phyloP scores from a whole-genome alignment of 2,888 invertebrate genomes.

The Entomobrya multifasciata region DNA sequence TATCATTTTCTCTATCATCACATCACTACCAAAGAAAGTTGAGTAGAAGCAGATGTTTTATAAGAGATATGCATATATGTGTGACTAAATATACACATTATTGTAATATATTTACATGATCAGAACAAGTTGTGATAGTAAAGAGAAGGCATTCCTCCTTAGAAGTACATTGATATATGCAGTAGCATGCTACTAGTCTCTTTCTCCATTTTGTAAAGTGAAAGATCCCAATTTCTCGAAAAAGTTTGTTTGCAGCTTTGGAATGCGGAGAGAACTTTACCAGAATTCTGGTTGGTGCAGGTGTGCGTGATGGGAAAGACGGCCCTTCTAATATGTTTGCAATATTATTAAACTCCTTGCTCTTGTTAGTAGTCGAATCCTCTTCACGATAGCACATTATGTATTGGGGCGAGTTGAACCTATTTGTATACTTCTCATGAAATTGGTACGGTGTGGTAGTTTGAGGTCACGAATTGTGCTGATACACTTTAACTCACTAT shows the following conservation, averaged over 20 bases:
- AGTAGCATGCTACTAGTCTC: background rate
- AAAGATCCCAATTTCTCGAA: conserved; percentile 27
- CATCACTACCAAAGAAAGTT: background rate
- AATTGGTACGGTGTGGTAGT: background rate
- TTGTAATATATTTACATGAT: conserved; percentile 16
- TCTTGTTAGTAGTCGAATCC: background rate
- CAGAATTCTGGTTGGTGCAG: conserved; percentile 35
- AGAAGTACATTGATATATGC: conserved; percentile 31
- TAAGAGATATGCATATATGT: no score
- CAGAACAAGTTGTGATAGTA: no score
- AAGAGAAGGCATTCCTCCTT: background rate
- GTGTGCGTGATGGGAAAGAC: conserved; percentile 59
- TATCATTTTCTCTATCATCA: conserved; percentile 17
- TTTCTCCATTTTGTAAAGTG: conserved; percentile 7
- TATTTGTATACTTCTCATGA: background rate
- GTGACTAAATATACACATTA: no score
- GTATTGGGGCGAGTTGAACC: background rate
- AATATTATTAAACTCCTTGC: conserved; percentile 52
- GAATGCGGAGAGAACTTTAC: background rate
- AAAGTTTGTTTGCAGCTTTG: background rate
- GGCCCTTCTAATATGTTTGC: conserved; percentile 35
- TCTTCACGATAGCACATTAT: background rate
- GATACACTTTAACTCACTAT: background rate
- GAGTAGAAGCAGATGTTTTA: conserved; percentile 15
- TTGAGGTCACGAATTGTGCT: conserved; percentile 32